These are phyloP conservation scores for Hirudinaria manillensis DNA, from an alignment of 2,888 invertebrate species.

Conservation along the genomic window DNA sequence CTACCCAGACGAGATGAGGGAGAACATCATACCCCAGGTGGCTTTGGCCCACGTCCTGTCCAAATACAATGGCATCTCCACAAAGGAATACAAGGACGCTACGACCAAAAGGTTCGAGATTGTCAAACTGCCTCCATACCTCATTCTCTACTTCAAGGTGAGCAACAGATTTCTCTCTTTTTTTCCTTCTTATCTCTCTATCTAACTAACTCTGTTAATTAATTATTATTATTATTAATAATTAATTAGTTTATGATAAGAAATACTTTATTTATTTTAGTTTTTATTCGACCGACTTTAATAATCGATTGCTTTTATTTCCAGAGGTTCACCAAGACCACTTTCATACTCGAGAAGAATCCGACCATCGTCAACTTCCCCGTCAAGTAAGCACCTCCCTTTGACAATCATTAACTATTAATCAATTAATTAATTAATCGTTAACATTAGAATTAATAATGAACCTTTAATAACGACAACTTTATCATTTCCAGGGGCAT, in stretches of 20 bases:
- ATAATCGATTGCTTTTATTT: constrained; percentile 39
- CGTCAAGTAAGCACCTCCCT: constrained; percentile 72
- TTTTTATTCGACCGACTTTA: background rate
- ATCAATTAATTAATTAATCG: background rate
- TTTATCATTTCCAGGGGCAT: constrained; percentile 68
- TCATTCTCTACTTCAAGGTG: constrained; percentile 87
- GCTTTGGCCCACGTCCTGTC: constrained; percentile 85
- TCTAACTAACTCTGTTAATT: too few relatives aligned
- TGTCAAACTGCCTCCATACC: constrained; percentile 81
- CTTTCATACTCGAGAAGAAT: constrained; percentile 97
- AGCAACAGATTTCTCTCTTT: background rate
- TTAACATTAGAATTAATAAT: background rate
- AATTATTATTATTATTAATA: background rate
- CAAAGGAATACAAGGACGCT: constrained; percentile 98
- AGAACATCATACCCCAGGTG: constrained; percentile 97
- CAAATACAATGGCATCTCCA: constrained; percentile 89
- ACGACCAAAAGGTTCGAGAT: constrained; percentile 94
- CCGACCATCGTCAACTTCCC: constrained; percentile 99
- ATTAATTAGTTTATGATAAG: background rate
- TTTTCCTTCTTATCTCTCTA: too few relatives aligned
- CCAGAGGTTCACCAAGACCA: constrained; percentile 91
- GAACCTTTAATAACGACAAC: too few relatives aligned
- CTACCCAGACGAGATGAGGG: constrained; percentile 92
- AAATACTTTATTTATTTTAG: background rate
- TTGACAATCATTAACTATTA: background rate